These are phyloP conservation scores for Tachina fera DNA, from an alignment of 2,888 invertebrate species.

Conservation along the genomic window DNA sequence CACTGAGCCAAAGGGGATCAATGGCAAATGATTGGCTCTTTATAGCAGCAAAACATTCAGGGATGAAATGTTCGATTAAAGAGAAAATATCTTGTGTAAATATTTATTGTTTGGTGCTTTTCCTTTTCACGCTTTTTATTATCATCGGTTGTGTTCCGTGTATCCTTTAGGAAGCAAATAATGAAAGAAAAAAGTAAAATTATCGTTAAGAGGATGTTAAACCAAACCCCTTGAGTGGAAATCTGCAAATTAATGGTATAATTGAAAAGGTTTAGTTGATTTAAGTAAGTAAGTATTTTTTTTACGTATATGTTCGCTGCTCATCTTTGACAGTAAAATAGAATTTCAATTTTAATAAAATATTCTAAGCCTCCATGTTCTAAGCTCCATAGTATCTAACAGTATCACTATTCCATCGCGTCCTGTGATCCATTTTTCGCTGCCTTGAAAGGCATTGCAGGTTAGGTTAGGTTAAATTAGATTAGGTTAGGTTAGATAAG, in stretches of 20 bases:
- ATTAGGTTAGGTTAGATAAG: too few species aligned
- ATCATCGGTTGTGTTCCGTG: conserved; percentile 1
- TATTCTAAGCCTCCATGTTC: too few species aligned
- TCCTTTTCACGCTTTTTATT: not conserved
- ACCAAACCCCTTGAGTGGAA: not conserved
- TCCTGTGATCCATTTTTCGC: too few species aligned
- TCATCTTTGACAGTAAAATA: too few species aligned
- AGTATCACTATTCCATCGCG: too few species aligned
- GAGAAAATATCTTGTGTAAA: not conserved
- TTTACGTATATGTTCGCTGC: too few species aligned
- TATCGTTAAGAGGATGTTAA: not conserved
- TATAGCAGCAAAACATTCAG: not conserved
- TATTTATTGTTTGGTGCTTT: conserved; percentile 1
- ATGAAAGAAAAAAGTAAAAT: not conserved
- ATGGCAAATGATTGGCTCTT: conserved; percentile 39
- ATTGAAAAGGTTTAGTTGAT: not conserved
- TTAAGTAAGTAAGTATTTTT: too few species aligned
- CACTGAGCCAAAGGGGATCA: conserved; percentile 55
- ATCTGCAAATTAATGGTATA: not conserved
- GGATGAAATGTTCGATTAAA: conserved; percentile 13
- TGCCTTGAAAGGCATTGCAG: too few species aligned
- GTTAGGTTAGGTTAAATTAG: too few species aligned
- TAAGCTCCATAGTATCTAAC: too few species aligned
- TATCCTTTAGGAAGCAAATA: not conserved
- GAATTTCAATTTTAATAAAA: too few species aligned